phyloP scores from a whole-genome alignment of 92 coral and sea anemone species.

The Bergia sp. region DNA sequence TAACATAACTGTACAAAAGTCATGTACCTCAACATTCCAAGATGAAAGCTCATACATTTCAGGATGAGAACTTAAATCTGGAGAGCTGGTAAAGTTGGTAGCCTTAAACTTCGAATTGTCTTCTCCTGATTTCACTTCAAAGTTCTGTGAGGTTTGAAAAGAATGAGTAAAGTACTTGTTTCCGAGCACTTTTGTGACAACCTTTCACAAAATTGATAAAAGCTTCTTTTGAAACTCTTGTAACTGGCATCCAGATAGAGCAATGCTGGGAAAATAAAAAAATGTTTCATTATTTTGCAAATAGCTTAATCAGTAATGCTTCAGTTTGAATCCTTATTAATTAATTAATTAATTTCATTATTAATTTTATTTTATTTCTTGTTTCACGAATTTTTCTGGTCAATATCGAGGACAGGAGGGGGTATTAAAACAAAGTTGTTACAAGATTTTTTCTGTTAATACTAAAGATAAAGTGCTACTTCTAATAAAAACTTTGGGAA shows the following conservation, averaged over 20 bases:
- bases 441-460: too few species aligned
- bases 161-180: slow-evolving; percentile 81
- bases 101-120: neutral
- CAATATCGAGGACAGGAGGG: too few species aligned
- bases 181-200: slow-evolving; percentile 72
- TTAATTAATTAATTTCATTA: too few species aligned
- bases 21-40: slow-evolving; percentile 85
- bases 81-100: slow-evolving; percentile 50
- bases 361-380: too few species aligned
- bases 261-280: slow-evolving; percentile 58
- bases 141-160: slow-evolving; percentile 67
- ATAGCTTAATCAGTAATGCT: neutral
- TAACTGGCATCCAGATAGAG: slow-evolving; percentile 87
- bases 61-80: slow-evolving; percentile 58
- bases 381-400: too few species aligned
- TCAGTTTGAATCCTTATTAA: too few species aligned
- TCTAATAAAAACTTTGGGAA: too few species aligned
- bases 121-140: slow-evolving; percentile 2
- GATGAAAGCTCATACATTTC: slow-evolving; percentile 64
- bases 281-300: neutral
- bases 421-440: too few species aligned
- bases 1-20: neutral
- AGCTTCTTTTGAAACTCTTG: slow-evolving; percentile 66
- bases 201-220: slow-evolving; percentile 73
- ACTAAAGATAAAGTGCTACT: too few species aligned